phyloP scores from a whole-genome alignment of 2,113 vertebrate species.

The Tychaedon coryphoeus region DNA sequence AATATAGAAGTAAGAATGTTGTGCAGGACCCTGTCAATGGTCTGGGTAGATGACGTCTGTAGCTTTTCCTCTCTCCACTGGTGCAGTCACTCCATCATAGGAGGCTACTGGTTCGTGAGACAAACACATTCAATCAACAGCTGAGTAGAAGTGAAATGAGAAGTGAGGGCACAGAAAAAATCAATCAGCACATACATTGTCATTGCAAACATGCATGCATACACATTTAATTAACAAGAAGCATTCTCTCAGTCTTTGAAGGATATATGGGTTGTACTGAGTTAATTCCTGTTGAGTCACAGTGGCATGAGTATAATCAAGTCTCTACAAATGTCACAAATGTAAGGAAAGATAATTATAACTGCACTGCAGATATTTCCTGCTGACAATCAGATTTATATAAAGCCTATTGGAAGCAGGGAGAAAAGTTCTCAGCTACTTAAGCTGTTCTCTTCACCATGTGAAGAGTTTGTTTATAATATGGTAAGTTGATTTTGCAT shows the following conservation, averaged over 20 bases:
- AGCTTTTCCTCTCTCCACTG: not conserved
- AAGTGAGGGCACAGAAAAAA: not conserved
- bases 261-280: not conserved
- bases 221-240: not conserved
- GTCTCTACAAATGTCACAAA: not conserved
- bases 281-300: not conserved
- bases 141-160: not conserved
- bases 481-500: not conserved
- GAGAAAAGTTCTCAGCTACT: not conserved
- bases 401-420: not conserved
- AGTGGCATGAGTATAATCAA: not conserved
- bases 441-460: not conserved
- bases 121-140: not conserved
- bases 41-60: no score
- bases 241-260: not conserved
- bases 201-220: not conserved
- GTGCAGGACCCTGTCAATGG: accelerated
- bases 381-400: not conserved
- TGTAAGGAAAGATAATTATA: not conserved
- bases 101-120: not conserved
- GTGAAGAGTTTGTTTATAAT: not conserved
- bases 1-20: not conserved
- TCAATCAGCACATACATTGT: not conserved
- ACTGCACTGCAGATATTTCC: not conserved
- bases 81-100: not conserved